Percentiles rank a stretch among this genome's conserved stretches.
Evolutionary conservation across 2,113 vertebrate genomes (phyloP).

Genomic region (Oreochromis spilurus): DNA sequence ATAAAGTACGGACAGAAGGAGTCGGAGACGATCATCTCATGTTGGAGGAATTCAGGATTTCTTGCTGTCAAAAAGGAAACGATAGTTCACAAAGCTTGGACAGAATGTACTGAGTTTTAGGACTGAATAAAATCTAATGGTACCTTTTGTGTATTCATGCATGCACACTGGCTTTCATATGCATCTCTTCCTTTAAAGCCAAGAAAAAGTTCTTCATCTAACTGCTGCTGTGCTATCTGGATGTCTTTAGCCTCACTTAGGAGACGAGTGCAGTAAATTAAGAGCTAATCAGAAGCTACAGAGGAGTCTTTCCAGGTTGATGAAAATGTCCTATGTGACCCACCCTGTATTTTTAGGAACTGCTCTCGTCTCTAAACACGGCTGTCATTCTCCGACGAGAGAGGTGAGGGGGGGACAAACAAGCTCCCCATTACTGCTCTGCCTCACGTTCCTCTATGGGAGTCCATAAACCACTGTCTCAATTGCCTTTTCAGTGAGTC

Average conservation of each 20-base stretch:
- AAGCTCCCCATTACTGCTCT: constrained; percentile 53
- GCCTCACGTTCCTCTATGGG: constrained; percentile 52
- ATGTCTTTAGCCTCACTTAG: not conserved
- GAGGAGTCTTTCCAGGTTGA: not conserved
- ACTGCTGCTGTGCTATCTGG: not conserved
- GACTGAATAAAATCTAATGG: not conserved
- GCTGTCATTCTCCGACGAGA: constrained; percentile 26
- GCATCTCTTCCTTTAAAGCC: not conserved
- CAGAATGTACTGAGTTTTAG: not conserved
- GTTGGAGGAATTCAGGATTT: not conserved
- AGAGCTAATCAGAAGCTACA: not conserved
- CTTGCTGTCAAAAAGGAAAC: not conserved
- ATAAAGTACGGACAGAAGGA: not conserved
- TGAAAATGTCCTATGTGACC: constrained; percentile 7
- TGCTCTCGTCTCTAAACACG: constrained; percentile 23
- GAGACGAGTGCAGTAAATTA: not conserved
- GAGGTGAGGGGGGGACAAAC: constrained; percentile 48
- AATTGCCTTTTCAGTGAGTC: constrained; percentile 68
- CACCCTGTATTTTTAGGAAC: constrained; percentile 29
- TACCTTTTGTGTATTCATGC: not conserved
- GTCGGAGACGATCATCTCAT: not conserved
- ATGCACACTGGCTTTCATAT: not conserved
- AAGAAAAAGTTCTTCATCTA: not conserved
- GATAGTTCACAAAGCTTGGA: not conserved
- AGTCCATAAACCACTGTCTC: constrained; percentile 64